Conservation (phyloP, 2,113 vertebrate species). For the Sinosuthora webbiana region DNA sequence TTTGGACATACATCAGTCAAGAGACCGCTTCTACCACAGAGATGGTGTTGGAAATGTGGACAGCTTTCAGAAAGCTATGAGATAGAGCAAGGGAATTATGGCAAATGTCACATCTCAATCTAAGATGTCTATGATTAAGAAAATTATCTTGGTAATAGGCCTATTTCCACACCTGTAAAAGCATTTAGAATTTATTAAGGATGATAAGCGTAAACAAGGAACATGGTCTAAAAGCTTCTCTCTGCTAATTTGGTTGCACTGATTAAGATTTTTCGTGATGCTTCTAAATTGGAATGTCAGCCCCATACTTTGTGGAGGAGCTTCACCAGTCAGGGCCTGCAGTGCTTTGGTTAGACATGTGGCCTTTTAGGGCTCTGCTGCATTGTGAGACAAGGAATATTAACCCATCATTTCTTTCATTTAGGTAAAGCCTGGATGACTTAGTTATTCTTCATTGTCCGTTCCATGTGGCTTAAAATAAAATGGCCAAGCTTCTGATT, state of each 20-base stretch:
- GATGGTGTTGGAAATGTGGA: constrained; percentile 51
- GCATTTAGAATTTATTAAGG: constrained; percentile 74
- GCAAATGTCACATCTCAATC: constrained; percentile 75
- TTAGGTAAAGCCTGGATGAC: constrained; percentile 74
- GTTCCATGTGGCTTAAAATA: constrained; percentile 40
- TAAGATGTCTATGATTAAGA: constrained; percentile 55
- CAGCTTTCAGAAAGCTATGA: constrained; percentile 74
- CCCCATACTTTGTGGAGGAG: not conserved
- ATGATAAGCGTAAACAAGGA: constrained; percentile 78
- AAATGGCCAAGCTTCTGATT: constrained; percentile 16
- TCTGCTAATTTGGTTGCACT: constrained; percentile 67
- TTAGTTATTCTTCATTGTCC: constrained; percentile 77
- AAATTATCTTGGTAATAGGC: constrained; percentile 65
- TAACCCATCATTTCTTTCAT: constrained; percentile 70
- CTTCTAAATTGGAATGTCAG: constrained; percentile 80
- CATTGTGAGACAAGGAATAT: constrained; percentile 17
- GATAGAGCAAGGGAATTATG: constrained; percentile 68
- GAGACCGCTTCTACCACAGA: constrained; percentile 55
- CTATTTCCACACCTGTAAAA: constrained; percentile 71
- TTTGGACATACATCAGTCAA: constrained; percentile 92
- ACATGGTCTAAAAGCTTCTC: constrained; percentile 64
- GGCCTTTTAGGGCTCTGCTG: not conserved
- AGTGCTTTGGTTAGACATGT: constrained; percentile 13
- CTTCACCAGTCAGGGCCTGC: not conserved
- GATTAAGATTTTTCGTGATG: constrained; percentile 80